Percentiles rank a stretch among this genome's conserved stretches.
Evolutionary conservation across 2,888 invertebrate genomes (phyloP).

Genomic region (Drosophila mettleri): DNA sequence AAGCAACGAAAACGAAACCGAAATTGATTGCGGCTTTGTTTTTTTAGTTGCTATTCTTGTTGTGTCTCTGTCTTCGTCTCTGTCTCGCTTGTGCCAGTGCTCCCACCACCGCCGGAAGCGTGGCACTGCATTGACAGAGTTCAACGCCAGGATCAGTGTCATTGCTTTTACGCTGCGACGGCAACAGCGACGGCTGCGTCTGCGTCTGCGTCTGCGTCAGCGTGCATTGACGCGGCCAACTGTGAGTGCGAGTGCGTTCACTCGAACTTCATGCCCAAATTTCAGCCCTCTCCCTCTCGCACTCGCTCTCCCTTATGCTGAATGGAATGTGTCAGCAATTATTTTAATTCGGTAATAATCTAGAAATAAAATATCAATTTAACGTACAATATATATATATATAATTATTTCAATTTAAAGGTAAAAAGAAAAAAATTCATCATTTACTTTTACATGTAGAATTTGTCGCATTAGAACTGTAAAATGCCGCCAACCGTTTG

Average conservation of each 20-base stretch:
- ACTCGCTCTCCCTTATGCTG: background rate
- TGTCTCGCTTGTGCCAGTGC: conserved; percentile 13
- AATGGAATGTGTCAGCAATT: conserved; percentile 8
- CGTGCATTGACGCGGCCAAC: conserved; percentile 60
- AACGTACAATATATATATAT: background rate
- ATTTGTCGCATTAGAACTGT: conserved; percentile 30
- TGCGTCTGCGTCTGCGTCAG: conserved; percentile 32
- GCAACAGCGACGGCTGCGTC: conserved; percentile 26
- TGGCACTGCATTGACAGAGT: conserved; percentile 62
- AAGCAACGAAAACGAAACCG: conserved; percentile 69
- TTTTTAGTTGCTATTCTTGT: conserved; percentile 17
- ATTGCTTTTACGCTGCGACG: conserved; percentile 59
- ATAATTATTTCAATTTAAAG: background rate
- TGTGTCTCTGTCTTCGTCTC: background rate
- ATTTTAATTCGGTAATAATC: conserved; percentile 25
- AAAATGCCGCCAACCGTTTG: conserved; percentile 42
- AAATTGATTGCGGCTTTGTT: conserved; percentile 39
- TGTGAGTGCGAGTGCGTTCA: conserved; percentile 60
- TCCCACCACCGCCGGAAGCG: conserved; percentile 44
- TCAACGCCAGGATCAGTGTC: conserved; percentile 79
- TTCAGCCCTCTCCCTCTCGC: conserved; percentile 9
- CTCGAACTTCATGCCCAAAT: conserved; percentile 60
- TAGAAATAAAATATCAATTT: conserved; percentile 24
- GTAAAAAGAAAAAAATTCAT: background rate
- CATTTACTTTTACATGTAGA: background rate